Evolutionary conservation across 2,888 invertebrate species (phyloP).

Genomic region (Globia sparganii): DNA sequence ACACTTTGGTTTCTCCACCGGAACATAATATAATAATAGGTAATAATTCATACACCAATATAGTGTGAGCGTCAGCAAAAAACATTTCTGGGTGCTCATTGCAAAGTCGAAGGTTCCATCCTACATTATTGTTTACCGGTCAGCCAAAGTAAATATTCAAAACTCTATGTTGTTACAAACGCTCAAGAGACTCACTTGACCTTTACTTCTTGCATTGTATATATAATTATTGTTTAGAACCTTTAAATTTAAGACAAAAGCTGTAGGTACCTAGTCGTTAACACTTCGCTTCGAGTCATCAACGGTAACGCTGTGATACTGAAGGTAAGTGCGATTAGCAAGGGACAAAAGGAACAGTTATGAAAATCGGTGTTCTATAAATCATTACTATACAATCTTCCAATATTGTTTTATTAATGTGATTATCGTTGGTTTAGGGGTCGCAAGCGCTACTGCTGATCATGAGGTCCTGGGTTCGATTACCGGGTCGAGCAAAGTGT

Average conservation of each 20-base stretch:
- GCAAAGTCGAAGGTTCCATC: constrained; percentile 57
- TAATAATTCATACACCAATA: constrained; percentile 33
- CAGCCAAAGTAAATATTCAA: constrained; percentile 34
- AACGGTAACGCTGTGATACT: not conserved
- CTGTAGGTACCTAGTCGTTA: constrained; percentile 13
- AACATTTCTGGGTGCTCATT: constrained; percentile 37
- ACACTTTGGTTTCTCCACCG: not conserved
- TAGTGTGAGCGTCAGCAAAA: constrained; percentile 31
- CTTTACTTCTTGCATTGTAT: constrained; percentile 38
- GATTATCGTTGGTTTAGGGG: not conserved
- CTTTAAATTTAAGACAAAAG: constrained; percentile 39
- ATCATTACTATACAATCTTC: not conserved
- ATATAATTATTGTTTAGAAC: constrained; percentile 29
- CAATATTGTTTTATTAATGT: not conserved
- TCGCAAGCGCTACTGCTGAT: not conserved
- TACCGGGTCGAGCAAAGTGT: not conserved
- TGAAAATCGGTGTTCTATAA: not conserved
- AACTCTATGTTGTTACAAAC: constrained; percentile 45
- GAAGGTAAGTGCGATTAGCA: not conserved
- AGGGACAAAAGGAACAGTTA: not conserved
- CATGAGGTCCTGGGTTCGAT: not conserved
- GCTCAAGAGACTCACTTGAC: constrained; percentile 46
- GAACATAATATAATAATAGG: constrained; percentile 34
- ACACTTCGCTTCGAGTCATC: constrained; percentile 2
- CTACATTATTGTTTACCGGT: constrained; percentile 45